A percentile compares a stretch with the other conserved stretches of the same genome.
These are phyloP conservation scores for Phyllotreta cruciferae DNA, from an alignment of 2,888 invertebrate genomes.

Conservation along the genomic window DNA sequence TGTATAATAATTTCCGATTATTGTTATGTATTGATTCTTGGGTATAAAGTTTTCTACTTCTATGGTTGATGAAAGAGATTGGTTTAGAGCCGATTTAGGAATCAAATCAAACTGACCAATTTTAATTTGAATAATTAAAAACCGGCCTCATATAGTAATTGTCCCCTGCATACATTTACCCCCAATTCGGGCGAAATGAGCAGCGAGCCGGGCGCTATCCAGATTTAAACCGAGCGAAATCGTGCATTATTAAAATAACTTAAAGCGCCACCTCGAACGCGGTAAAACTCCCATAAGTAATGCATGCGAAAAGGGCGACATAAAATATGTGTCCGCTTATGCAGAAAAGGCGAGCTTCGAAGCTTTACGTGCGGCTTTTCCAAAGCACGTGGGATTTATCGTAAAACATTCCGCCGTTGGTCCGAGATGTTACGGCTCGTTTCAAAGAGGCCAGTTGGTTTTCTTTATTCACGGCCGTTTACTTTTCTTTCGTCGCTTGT, in stretches of 20 bases:
- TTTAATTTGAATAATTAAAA: too few relatives aligned
- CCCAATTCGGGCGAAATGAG: constrained; percentile 17
- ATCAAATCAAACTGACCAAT: too few relatives aligned
- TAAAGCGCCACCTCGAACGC: constrained; percentile 50
- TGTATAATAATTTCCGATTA: too few relatives aligned
- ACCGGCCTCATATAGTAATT: constrained; percentile 23
- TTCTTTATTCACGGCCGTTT: too few relatives aligned
- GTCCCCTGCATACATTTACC: constrained; percentile 12
- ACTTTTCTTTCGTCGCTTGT: too few relatives aligned
- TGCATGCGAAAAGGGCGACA: constrained; percentile 48
- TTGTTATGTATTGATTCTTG: too few relatives aligned
- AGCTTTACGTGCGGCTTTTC: constrained; percentile 27
- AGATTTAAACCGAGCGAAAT: constrained; percentile 57
- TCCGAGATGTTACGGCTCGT: constrained; percentile 10
- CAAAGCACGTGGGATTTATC: constrained; percentile 50
- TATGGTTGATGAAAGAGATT: too few relatives aligned
- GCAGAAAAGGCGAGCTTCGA: constrained; percentile 47
- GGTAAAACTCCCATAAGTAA: constrained; percentile 48
- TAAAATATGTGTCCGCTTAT: constrained; percentile 53
- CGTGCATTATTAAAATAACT: constrained; percentile 60
- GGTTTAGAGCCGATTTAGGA: too few relatives aligned
- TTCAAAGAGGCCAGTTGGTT: not conserved
- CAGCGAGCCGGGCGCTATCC: constrained; percentile 47
- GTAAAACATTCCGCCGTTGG: constrained; percentile 43
- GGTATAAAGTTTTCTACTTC: too few relatives aligned